These are phyloP conservation scores for Hypsopygia costalis DNA, from an alignment of 2,888 invertebrate genomes.

Conservation along the genomic window DNA sequence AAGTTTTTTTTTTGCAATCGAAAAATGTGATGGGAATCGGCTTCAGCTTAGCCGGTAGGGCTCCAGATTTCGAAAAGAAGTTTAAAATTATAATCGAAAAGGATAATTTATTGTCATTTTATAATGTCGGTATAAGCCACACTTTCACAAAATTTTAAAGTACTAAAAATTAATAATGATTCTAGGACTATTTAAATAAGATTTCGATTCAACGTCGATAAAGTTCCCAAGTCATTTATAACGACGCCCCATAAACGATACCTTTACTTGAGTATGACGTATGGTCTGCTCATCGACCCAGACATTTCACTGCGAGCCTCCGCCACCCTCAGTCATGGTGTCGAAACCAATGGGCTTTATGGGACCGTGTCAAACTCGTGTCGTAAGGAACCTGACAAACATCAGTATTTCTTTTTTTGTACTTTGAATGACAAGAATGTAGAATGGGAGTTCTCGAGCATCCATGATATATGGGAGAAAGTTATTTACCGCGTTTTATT, in stretches of 20 bases:
- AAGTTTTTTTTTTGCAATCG: too few relatives aligned
- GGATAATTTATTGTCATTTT: too few relatives aligned
- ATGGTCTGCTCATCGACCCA: slow-evolving; percentile 5
- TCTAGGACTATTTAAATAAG: too few relatives aligned
- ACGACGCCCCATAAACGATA: slow-evolving; percentile 2
- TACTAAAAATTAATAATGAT: too few relatives aligned
- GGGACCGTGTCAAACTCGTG: slow-evolving; percentile 2
- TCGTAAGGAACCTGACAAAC: background rate
- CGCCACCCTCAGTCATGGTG: background rate
- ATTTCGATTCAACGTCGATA: slow-evolving; percentile 5
- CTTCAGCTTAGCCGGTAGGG: too few relatives aligned
- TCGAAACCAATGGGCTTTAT: slow-evolving; percentile 2
- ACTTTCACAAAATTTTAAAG: too few relatives aligned
- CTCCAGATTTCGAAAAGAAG: too few relatives aligned
- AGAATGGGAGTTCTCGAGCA: background rate
- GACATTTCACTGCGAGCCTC: slow-evolving; percentile 1
- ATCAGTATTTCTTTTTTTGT: background rate
- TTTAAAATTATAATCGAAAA: too few relatives aligned
- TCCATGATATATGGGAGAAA: too few relatives aligned
- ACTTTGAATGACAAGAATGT: background rate
- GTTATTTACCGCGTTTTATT: too few relatives aligned
- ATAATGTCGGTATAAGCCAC: too few relatives aligned
- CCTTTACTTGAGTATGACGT: slow-evolving; percentile 9
- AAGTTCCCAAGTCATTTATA: slow-evolving; percentile 7
- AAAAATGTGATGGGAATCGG: too few relatives aligned